Conservation (phyloP, 2,888 invertebrate genomes). For the Cyclophora albipunctata region DNA sequence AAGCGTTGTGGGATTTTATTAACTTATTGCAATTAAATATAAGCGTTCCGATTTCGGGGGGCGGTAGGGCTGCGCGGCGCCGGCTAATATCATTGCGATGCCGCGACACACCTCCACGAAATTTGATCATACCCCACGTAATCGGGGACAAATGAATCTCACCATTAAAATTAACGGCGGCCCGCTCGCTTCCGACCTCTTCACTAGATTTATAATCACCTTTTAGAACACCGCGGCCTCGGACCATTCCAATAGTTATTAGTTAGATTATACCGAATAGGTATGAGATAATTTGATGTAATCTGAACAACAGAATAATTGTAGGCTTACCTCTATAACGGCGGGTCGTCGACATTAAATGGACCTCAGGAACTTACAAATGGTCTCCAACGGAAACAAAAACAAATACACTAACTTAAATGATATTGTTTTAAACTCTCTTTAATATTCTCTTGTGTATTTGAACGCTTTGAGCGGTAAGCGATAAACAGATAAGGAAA, state of each 20-base stretch:
- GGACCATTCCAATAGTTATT: slow-evolving; percentile 42
- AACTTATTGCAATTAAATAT: slow-evolving; percentile 71
- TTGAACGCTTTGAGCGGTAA: too few species aligned
- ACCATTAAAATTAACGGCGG: slow-evolving; percentile 62
- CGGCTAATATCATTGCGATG: slow-evolving; percentile 41
- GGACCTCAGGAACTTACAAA: slow-evolving; percentile 18
- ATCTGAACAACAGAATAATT: slow-evolving; percentile 35
- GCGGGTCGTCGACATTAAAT: slow-evolving; percentile 19
- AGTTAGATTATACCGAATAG: slow-evolving; percentile 39
- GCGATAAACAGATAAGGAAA: too few species aligned
- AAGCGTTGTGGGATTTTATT: slow-evolving; percentile 60
- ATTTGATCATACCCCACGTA: slow-evolving; percentile 61
- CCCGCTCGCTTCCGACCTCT: slow-evolving; percentile 54
- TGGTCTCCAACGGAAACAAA: slow-evolving; percentile 17
- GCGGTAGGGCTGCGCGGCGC: slow-evolving; percentile 22
- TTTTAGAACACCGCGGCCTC: slow-evolving; percentile 46
- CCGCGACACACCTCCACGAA: slow-evolving; percentile 40
- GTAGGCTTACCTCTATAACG: slow-evolving; percentile 23
- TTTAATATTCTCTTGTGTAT: slow-evolving; percentile 3
- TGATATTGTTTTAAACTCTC: slow-evolving; percentile 8
- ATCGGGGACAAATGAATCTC: slow-evolving; percentile 65
- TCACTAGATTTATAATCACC: slow-evolving; percentile 62
- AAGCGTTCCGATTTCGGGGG: slow-evolving; percentile 53
- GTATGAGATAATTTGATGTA: slow-evolving; percentile 34
- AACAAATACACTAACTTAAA: slow-evolving; percentile 11